Evolutionary conservation across 2,113 vertebrate species (phyloP), one percentile per base, ranked within the genome.

Genomic region (Uria aalge): DNA sequence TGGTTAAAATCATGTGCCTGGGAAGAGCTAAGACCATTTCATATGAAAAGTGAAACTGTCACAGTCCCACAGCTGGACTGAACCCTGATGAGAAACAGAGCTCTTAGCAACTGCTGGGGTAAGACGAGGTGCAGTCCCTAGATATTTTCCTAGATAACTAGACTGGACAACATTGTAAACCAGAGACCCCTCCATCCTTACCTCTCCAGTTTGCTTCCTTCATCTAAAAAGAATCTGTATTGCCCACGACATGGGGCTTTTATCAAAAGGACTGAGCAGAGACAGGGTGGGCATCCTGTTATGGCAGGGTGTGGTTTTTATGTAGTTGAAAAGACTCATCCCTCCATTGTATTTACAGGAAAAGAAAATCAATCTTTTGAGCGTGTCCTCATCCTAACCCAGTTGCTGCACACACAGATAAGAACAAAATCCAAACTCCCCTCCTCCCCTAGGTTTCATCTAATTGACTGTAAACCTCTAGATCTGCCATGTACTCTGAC

Each of bases 321-420:
- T 87, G 73, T 27, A 56, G 52, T 19, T 91, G 53, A 85, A 79
- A 77, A 89, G 86, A 66, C 91, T 97, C 96, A 96, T 97, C 95
- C 62, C 89, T 84, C 45, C 66, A 97, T 96, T 97, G 94, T 97
- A 91, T 62, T 91, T 74, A 92, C 92, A 95, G 97, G 96, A 97
- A 97, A 96, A 94, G 92, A 97, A 96, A 94, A 96, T 95, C 84
- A 92, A 94, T 96, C 92, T 96, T 91, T 36, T 9, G 43, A 92
- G 68, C 36, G 1, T 94, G 77, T 94, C 86, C 94, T 93, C 56
- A 41, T 94, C 68, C 72, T 84, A 92, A 94, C 52, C 52, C 73
- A 85, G 84, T 62, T 78, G 45, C 92, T 92, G 88, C 57, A 45
- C 34, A 91, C 45, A 64, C 15, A 94, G 95, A 97, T 96, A 97